Percentiles rank a stretch among this genome's conserved stretches.
Conservation (phyloP, 2,113 vertebrate species). For the Chaetodon auriga region DNA sequence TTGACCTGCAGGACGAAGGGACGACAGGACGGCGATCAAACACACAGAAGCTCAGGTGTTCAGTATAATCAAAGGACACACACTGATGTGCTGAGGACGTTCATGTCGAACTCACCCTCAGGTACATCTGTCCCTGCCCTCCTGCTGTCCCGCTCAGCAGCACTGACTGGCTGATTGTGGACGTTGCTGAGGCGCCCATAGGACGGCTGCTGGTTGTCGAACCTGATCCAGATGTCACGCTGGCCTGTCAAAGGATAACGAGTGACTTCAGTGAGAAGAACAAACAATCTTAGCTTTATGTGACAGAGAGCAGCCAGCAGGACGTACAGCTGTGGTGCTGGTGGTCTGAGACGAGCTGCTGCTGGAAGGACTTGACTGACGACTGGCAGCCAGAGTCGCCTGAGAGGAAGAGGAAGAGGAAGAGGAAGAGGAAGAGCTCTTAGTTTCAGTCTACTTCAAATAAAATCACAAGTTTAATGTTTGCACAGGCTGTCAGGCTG, state of each 20-base stretch:
- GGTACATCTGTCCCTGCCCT: conserved; percentile 96
- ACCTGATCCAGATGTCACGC: conserved; percentile 75
- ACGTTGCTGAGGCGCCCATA: conserved; percentile 85
- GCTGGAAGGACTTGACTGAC: conserved; percentile 93
- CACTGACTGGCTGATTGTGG: conserved; percentile 93
- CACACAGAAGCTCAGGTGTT: neutral
- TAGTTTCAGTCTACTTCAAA: neutral
- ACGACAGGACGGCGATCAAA: neutral
- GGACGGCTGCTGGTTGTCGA: conserved; percentile 79
- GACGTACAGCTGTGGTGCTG: conserved; percentile 82
- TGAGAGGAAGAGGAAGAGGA: conserved; percentile 50
- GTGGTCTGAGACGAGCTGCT: conserved; percentile 89
- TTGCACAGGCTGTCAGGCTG: neutral
- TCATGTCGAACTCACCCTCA: conserved; percentile 86
- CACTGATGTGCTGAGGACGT: too few relatives aligned
- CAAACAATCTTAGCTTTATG: neutral
- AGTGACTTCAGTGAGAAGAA: neutral
- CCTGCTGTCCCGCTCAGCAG: conserved; percentile 90
- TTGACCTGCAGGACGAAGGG: conserved; percentile 78
- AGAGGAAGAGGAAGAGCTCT: neutral
- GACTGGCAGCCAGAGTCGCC: conserved; percentile 95
- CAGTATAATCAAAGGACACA: too few relatives aligned
- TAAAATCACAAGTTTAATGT: neutral
- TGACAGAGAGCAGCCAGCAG: neutral
- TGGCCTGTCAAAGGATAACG: conserved; percentile 57